Evolutionary conservation across 2,113 vertebrate genomes (phyloP), one percentile per base, ranked within the genome.

Genomic region (Phyllostomus discolor): DNA sequence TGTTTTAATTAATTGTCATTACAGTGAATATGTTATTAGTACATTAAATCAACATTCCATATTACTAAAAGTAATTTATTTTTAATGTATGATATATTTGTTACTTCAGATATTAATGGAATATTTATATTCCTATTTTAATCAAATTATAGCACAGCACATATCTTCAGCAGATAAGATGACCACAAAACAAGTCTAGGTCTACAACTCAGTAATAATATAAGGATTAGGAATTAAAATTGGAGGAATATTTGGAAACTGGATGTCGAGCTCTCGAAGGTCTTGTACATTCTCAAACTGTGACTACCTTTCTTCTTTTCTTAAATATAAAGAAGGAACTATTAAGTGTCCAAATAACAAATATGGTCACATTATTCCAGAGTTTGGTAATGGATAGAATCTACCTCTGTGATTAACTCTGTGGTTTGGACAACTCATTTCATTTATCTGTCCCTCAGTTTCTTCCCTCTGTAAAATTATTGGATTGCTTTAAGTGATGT

Each of bases 1-100:
- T 86, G 38, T 52, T 82, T 91, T 87, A 94, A 95, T 82, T 89
- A 90, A 72, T 24, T 76, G 15, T 31, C 41, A 79, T 14, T 46
- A 10, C 12, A 83, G 16, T 70, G 94, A 94, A 95, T 82, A 75
- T 28, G 16, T 38, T 31, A 26, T 52, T 90, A 54, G 3, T 52
- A 76, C 7, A 83, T 87, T 75, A 96, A 83, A 90, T 92, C 69
- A 95, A 90, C 11, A 81, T 24, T 38, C 80, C 59, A 66, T 17
- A 66, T 66, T 57, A 67, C 38, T 52, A 35, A 79, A 83, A 70
- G 26, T 28, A 75, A 75, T 84, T 75, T 75, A 80, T 96, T 75
- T 95, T 73, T 54, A 84, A 88, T n/a, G n/a, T 69, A 22, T n/a
- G 22, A 62, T 54, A 52, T 38, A 22, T 38, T 62, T 92, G 64